Conservation (phyloP, 2,888 invertebrate genomes). For the Zeuzera pyrina region DNA sequence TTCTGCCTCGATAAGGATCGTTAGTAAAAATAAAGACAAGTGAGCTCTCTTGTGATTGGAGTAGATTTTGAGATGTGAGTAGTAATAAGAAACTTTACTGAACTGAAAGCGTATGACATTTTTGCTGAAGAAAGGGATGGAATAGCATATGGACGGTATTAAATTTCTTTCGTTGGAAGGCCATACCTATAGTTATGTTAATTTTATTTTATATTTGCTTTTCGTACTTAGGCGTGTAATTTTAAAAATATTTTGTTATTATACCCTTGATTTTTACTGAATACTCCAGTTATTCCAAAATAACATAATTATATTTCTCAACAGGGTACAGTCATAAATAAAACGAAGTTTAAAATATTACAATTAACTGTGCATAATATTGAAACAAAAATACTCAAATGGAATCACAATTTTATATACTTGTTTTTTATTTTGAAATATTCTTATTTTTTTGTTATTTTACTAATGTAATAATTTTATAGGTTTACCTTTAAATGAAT, state of each 20-base stretch:
- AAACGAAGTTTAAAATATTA: constrained; percentile 32
- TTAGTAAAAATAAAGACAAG: no score
- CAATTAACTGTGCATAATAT: constrained; percentile 46
- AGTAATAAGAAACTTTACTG: no score
- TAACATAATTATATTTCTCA: constrained; percentile 43
- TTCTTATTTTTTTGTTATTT: constrained; percentile 34
- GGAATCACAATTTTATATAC: constrained; percentile 47
- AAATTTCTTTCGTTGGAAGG: no score
- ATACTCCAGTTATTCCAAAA: constrained; percentile 28
- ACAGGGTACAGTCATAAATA: constrained; percentile 60
- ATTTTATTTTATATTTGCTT: constrained; percentile 19
- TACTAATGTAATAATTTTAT: constrained; percentile 10
- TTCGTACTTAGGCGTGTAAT: constrained; percentile 33
- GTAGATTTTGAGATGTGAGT: constrained; percentile 24
- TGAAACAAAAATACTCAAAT: constrained; percentile 56
- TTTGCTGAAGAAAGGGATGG: no score
- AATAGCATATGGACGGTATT: no score
- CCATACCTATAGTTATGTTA: no score
- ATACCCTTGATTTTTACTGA: constrained; percentile 25
- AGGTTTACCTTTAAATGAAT: constrained; percentile 24
- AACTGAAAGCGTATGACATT: no score
- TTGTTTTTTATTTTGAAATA: constrained; percentile 32
- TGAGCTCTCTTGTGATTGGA: constrained; percentile 40
- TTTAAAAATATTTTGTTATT: no score
- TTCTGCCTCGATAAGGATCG: constrained; percentile 16